Evolutionary conservation across 2,797 vertebrate genomes (phyloP).

Genomic region (Bradypodion pumilum): DNA sequence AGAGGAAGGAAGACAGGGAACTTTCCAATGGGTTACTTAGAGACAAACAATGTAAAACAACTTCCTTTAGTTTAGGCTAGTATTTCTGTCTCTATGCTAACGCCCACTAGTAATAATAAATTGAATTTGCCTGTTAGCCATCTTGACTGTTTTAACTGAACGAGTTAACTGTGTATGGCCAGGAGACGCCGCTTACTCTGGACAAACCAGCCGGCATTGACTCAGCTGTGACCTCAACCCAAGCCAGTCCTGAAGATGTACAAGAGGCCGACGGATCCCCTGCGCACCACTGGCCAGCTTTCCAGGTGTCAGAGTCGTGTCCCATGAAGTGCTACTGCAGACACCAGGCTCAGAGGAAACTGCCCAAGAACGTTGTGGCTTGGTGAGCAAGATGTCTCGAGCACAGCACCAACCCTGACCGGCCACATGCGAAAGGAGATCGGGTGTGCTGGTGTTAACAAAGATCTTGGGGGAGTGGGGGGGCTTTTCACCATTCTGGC

Average conservation of each 20-base stretch:
- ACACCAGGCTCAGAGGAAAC: conserved; percentile 62
- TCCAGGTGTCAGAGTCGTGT: conserved; percentile 72
- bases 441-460: no score
- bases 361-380: conserved; percentile 69
- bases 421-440: not conserved
- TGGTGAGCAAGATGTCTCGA: conserved; percentile 64
- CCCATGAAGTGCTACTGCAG: conserved; percentile 67
- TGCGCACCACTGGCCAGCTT: conserved; percentile 64
- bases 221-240: not conserved
- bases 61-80: no score
- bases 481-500: not conserved
- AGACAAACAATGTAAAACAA: no score
- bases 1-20: no score
- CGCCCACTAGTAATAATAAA: no score
- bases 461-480: no score
- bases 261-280: not conserved
- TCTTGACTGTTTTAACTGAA: not conserved
- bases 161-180: not conserved
- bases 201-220: conserved; percentile 7
- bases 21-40: no score
- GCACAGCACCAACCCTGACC: no score
- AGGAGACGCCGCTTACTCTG: conserved; percentile 35
- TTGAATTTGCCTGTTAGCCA: not conserved
- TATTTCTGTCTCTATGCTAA: no score
- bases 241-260: not conserved